Evolutionary conservation across 2,797 vertebrate species (phyloP).

Genomic region (Triplophysa yarkandensis): DNA sequence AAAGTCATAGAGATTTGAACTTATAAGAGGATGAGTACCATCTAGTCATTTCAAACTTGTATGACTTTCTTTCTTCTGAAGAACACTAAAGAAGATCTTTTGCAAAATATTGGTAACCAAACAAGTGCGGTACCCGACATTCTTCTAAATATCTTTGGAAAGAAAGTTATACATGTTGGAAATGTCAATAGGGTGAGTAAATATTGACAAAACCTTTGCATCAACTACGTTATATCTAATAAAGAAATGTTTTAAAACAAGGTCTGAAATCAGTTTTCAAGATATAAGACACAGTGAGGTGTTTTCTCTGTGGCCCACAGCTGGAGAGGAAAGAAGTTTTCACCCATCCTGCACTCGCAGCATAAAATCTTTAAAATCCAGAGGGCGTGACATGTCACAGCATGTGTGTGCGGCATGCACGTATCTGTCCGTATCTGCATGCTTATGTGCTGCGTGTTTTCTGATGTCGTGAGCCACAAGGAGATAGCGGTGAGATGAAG

Average conservation of each 20-base stretch:
- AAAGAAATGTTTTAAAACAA: background rate
- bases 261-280: background rate
- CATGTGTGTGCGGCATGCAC: slow-evolving; percentile 40
- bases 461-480: slow-evolving; percentile 45
- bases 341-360: slow-evolving; percentile 6
- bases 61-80: no score
- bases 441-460: slow-evolving; percentile 42
- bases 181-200: no score
- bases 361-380: slow-evolving; percentile 17
- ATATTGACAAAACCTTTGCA: no score
- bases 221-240: no score
- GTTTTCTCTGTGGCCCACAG: slow-evolving; percentile 2
- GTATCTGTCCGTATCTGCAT: slow-evolving; percentile 44
- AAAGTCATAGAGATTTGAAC: no score
- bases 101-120: no score
- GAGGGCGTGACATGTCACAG: slow-evolving; percentile 42
- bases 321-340: slow-evolving; percentile 31
- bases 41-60: no score
- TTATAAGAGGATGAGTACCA: no score
- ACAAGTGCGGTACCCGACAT: no score
- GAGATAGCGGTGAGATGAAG: slow-evolving; percentile 55
- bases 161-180: no score
- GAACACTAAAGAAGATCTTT: no score
- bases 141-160: no score
- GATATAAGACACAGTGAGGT: background rate